phyloP scores from a whole-genome alignment of 2,113 vertebrate genomes.

The Atrichornis clamosus region DNA sequence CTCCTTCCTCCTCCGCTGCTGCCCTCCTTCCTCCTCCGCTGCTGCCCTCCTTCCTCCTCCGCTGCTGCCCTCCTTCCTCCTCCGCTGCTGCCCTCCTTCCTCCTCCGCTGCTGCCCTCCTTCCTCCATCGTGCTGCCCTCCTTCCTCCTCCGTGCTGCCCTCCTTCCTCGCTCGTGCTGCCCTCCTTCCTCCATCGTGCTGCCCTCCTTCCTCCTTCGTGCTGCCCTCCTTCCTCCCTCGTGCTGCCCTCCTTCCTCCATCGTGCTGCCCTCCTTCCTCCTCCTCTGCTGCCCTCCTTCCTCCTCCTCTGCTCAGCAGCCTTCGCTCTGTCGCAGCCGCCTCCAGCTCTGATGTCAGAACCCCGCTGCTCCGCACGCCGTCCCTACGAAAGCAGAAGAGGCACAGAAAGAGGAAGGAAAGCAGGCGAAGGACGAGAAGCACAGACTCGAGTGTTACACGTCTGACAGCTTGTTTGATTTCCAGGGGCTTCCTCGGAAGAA shows the following conservation, averaged over 20 bases:
- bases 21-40: neutral
- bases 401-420: slow-evolving; percentile 24
- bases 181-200: neutral
- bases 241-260: neutral
- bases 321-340: neutral
- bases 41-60: neutral
- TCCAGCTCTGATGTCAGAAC: slow-evolving; percentile 48
- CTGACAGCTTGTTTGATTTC: neutral
- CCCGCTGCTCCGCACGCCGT: neutral
- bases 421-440: neutral
- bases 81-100: neutral
- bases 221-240: neutral
- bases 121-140: neutral
- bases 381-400: slow-evolving; percentile 17
- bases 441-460: neutral
- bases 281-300: neutral
- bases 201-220: neutral
- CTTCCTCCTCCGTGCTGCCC: neutral
- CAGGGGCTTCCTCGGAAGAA: neutral
- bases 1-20: neutral
- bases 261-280: neutral
- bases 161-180: neutral
- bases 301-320: neutral
- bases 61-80: neutral
- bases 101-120: neutral